Evolutionary conservation across 2,888 invertebrate species (phyloP).

Genomic region (Colletes collaris): DNA sequence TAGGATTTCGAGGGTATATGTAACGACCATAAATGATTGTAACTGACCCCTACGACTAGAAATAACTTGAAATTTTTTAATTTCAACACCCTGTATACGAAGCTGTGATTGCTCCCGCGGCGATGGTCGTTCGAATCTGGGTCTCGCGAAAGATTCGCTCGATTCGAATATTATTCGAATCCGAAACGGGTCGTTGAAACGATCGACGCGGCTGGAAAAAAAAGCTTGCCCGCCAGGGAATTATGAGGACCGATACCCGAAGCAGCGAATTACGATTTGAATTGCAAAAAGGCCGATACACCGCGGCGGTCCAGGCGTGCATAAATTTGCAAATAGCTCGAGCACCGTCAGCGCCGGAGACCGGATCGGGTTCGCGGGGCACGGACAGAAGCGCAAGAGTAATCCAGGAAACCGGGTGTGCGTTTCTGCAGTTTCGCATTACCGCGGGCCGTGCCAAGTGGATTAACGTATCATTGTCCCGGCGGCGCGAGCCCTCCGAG

Average conservation of each 20-base stretch:
- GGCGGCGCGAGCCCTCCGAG: conserved; percentile 16
- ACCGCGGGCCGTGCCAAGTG: conserved; percentile 29
- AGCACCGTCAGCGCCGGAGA: conserved; percentile 20
- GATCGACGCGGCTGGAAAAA: conserved; percentile 21
- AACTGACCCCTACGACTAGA: no score
- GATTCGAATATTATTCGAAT: no score
- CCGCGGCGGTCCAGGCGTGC: background rate
- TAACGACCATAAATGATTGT: no score
- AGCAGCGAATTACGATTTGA: conserved; percentile 46
- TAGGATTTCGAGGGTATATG: no score
- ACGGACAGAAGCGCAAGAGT: conserved; percentile 4
- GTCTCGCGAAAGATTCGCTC: background rate
- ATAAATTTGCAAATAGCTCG: conserved; percentile 62
- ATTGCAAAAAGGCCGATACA: conserved; percentile 52
- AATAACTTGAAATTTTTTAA: no score
- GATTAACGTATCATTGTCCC: conserved; percentile 64
- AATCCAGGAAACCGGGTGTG: conserved; percentile 30
- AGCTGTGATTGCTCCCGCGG: conserved; percentile 67
- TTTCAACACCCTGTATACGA: conserved; percentile 49
- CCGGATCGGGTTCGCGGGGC: conserved; percentile 33
- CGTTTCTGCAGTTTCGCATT: conserved; percentile 50
- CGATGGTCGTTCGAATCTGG: conserved; percentile 26
- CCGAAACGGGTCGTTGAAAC: conserved; percentile 31
- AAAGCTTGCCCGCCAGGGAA: conserved; percentile 12
- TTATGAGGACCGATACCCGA: conserved; percentile 47